Conservation (phyloP, 2,797 vertebrate genomes). For the Rhadinocentrus ornatus region DNA sequence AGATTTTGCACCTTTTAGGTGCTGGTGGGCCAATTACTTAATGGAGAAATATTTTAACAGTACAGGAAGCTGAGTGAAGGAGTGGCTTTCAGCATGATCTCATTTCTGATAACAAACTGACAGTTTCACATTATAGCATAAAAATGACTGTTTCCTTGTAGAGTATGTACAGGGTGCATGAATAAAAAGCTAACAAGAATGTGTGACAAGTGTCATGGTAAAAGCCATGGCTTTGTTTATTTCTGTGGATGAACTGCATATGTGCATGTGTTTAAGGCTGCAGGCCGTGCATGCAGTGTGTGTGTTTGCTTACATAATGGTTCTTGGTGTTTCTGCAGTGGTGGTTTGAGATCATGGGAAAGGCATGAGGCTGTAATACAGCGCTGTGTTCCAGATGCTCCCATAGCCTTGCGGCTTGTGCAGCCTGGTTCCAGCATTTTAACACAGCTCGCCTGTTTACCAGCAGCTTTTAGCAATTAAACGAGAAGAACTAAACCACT, state of each 20-base stretch:
- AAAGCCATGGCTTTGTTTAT: constrained; percentile 18
- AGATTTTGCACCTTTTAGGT: neutral
- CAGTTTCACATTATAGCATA: constrained; percentile 18
- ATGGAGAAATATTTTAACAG: constrained; percentile 28
- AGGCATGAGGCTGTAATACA: constrained; percentile 73
- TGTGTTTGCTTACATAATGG: constrained; percentile 66
- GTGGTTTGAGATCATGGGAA: constrained; percentile 81
- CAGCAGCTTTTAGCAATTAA: constrained; percentile 28
- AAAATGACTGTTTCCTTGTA: neutral
- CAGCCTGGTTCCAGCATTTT: constrained; percentile 63
- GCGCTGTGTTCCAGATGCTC: constrained; percentile 73
- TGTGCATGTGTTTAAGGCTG: constrained; percentile 23
- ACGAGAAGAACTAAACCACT: constrained; percentile 20
- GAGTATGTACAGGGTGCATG: neutral
- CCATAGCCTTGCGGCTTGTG: constrained; percentile 68
- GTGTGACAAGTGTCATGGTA: neutral
- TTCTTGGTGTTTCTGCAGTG: constrained; percentile 65
- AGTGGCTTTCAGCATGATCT: constrained; percentile 14
- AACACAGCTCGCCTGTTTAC: constrained; percentile 41
- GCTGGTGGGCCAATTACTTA: neutral
- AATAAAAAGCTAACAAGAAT: neutral
- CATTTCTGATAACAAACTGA: constrained; percentile 16
- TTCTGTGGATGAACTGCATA: constrained; percentile 5
- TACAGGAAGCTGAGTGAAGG: constrained; percentile 42
- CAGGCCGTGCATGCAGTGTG: constrained; percentile 29